Conservation (phyloP, 23 tunicate genomes). For the Ascidia mentula region DNA sequence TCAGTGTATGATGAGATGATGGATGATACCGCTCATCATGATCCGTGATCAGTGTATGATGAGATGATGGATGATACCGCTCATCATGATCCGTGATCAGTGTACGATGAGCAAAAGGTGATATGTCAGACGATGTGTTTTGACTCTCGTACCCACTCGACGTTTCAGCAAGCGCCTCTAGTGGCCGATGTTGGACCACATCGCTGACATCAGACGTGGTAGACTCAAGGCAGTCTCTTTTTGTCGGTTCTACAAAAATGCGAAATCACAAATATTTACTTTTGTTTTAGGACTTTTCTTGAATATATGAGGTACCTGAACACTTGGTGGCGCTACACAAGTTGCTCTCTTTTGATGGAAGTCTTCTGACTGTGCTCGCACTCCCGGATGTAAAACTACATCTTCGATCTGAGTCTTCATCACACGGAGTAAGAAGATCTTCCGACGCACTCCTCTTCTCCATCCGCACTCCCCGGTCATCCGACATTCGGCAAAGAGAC, state of each 20-base stretch:
- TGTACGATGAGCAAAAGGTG: conserved; percentile 17
- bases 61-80: not conserved
- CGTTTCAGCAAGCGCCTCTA: not conserved
- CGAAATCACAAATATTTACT: too few relatives aligned
- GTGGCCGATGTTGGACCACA: not conserved
- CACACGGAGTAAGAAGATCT: not conserved
- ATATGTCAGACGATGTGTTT: conserved; percentile 62
- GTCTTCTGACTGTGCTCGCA: conserved; percentile 53
- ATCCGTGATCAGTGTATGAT: not conserved
- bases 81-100: not conserved
- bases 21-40: conserved; percentile 1
- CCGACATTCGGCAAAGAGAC: not conserved
- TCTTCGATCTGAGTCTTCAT: conserved; percentile 21
- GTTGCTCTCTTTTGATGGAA: conserved; percentile 38
- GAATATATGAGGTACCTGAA: not conserved
- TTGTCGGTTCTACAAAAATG: too few relatives aligned
- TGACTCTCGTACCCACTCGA: conserved; percentile 87
- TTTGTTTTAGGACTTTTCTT: not conserved
- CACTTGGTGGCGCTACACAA: not conserved
- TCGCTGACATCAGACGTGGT: conserved; percentile 5
- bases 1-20: not conserved
- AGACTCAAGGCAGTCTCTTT: not conserved
- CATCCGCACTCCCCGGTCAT: not conserved
- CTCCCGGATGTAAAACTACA: conserved; percentile 66
- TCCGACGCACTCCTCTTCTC: conserved; percentile 21